Evolutionary conservation across 2,888 invertebrate species (phyloP).

Genomic region (Cheilosia pagana): DNA sequence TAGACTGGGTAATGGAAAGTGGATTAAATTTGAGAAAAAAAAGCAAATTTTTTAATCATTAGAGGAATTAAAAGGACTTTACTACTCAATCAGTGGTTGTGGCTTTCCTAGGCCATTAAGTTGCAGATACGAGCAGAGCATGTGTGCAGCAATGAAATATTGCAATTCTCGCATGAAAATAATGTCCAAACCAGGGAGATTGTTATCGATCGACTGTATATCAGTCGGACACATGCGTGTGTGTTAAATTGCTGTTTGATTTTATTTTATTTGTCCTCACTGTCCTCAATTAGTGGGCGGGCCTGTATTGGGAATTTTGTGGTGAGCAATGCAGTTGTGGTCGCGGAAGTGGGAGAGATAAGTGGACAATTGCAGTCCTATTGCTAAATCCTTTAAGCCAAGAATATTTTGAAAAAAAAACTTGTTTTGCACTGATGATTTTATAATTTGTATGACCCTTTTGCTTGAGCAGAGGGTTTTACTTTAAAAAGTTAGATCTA

Average conservation of each 20-base stretch:
- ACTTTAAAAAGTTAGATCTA: too few species aligned
- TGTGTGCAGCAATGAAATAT: slow-evolving; percentile 10
- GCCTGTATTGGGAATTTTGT: slow-evolving; percentile 4
- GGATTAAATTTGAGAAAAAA: not conserved
- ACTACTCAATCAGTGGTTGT: slow-evolving; percentile 18
- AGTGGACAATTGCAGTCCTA: slow-evolving; percentile 42
- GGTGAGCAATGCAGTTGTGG: slow-evolving; percentile 30
- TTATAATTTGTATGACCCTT: not conserved
- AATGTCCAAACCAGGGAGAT: not conserved
- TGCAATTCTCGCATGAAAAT: slow-evolving; percentile 17
- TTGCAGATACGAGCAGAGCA: not conserved
- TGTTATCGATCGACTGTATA: slow-evolving; percentile 11
- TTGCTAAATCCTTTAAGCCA: slow-evolving; percentile 42
- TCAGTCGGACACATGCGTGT: slow-evolving; percentile 4
- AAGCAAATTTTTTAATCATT: not conserved
- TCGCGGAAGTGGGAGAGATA: not conserved
- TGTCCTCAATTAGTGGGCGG: slow-evolving; percentile 17
- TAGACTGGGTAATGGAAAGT: slow-evolving; percentile 17
- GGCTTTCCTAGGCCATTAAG: too few species aligned
- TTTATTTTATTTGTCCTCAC: slow-evolving; percentile 18
- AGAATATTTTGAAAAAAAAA: slow-evolving; percentile 40
- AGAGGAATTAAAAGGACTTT: slow-evolving; percentile 1
- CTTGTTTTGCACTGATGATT: not conserved
- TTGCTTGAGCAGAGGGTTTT: too few species aligned
- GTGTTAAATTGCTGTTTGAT: slow-evolving; percentile 21